Evolutionary conservation across 2,113 vertebrate genomes (phyloP), one percentile per base, ranked within the genome.

Genomic region (Hirundichthys speculiger): DNA sequence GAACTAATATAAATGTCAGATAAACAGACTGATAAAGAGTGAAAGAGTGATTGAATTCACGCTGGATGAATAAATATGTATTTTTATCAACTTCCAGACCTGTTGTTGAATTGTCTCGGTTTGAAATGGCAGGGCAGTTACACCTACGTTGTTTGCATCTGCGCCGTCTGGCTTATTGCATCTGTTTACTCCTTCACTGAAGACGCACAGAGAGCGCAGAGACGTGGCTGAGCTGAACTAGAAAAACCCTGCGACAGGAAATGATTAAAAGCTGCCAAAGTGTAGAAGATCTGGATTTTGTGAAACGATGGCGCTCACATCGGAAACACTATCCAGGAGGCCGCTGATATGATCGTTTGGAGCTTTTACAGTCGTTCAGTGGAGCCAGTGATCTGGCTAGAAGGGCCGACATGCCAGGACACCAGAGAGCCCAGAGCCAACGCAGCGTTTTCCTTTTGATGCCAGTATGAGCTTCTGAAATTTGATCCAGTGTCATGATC

Each of bases 1-100:
- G 73, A 83, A 64, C 67, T 81, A 75, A 75, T 73, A 85, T 72
- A 86, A 82, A 84, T 18, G 77, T 83, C 80, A 84, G 76, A 86
- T 83, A 87, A 84, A n/a, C n/a, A n/a, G n/a, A n/a, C n/a, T 83
- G 79, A 75, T 70, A n/a, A n/a, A n/a, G n/a, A n/a, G n/a, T n/a
- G 66, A 65, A 77, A 69, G 63, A 64, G 54, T 64, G 80, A 85
- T 68, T 75, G 80, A 82, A 77, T 80, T 64, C 73, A 72, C 70
- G 74, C 64, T 3, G 19, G 58, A 72, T 64, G 54, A 49, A 66
- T 76, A 64, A 82, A 85, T 8, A 47, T 75, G 66, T 73, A 19
- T 64, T 83, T 77, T 75, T 47, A 84, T 73, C 67, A 53, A 69
- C 67, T 82, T 24, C 34, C 27, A 64, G 48, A 52, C 38, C 43